Conservation (phyloP, 2,797 vertebrate species). For the Sebastiscus tertius region DNA sequence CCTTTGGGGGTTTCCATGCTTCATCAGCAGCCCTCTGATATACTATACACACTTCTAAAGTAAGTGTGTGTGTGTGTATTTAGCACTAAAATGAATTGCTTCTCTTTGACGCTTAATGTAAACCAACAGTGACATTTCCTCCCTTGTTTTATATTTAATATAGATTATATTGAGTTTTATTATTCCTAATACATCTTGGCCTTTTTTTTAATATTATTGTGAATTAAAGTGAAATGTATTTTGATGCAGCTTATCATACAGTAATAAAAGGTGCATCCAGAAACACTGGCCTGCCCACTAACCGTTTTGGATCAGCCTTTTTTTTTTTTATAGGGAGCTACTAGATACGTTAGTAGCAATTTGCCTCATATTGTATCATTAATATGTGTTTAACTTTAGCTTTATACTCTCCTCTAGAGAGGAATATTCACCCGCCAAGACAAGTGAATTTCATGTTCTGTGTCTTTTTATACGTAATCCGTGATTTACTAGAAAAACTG, state of each 20-base stretch:
- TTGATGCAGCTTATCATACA: conserved; percentile 3
- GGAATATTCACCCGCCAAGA: neutral
- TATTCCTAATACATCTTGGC: neutral
- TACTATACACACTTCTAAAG: conserved; percentile 18
- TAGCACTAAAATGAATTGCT: conserved; percentile 25
- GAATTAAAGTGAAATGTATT: neutral
- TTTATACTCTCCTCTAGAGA: neutral
- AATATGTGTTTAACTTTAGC: neutral
- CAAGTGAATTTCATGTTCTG: neutral
- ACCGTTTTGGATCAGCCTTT: neutral
- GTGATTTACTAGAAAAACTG: neutral
- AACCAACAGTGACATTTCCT: conserved; percentile 18
- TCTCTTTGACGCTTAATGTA: conserved; percentile 19
- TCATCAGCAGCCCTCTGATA: conserved; percentile 63
- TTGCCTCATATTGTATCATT: neutral
- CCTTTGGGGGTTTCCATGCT: conserved; percentile 59
- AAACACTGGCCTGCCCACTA: neutral
- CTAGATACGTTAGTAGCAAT: neutral
- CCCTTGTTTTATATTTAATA: neutral
- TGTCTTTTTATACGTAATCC: conserved; percentile 1
- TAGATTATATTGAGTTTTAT: conserved; percentile 1
- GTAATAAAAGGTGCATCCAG: neutral
- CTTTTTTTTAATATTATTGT: neutral
- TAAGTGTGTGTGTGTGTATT: conserved; percentile 36
- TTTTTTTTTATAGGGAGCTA: neutral